Evolutionary conservation across 2,888 invertebrate genomes (phyloP).

Genomic region (Elaeidobius kamerunicus): DNA sequence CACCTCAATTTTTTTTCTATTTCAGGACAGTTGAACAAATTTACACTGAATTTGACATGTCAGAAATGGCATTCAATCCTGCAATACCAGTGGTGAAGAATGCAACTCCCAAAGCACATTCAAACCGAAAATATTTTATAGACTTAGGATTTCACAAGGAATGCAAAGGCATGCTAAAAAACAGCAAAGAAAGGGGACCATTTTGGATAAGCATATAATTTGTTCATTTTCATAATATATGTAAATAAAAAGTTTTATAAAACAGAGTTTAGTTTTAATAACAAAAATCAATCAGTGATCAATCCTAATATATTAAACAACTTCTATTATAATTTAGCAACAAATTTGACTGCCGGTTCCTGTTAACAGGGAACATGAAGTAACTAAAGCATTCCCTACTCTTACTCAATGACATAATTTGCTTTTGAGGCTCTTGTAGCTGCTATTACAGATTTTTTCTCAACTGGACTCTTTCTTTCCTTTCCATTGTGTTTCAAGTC

Average conservation of each 20-base stretch:
- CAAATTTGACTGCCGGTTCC: too few species aligned
- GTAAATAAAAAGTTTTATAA: constrained; percentile 4
- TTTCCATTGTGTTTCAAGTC: too few species aligned
- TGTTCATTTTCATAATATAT: not conserved
- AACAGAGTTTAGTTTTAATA: not conserved
- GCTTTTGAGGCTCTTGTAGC: too few species aligned
- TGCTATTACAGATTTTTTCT: too few species aligned
- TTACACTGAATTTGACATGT: constrained; percentile 63
- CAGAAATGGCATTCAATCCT: constrained; percentile 72
- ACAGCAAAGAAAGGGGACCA: constrained; percentile 17
- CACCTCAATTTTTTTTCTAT: too few species aligned
- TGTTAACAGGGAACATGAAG: too few species aligned
- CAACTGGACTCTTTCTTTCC: too few species aligned
- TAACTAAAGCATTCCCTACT: too few species aligned
- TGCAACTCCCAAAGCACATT: constrained; percentile 44
- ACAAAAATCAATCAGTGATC: too few species aligned
- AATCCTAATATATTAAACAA: too few species aligned
- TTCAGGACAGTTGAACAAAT: constrained; percentile 63
- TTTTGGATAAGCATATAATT: constrained; percentile 34
- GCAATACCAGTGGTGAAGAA: constrained; percentile 63
- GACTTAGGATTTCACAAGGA: constrained; percentile 50
- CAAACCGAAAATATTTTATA: constrained; percentile 48
- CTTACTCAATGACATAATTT: too few species aligned
- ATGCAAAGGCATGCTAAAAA: constrained; percentile 48
- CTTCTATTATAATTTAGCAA: too few species aligned